Evolutionary conservation across 2,888 invertebrate species (phyloP), one percentile per base, ranked within the genome.

Genomic region (Pasiphila rectangulata): DNA sequence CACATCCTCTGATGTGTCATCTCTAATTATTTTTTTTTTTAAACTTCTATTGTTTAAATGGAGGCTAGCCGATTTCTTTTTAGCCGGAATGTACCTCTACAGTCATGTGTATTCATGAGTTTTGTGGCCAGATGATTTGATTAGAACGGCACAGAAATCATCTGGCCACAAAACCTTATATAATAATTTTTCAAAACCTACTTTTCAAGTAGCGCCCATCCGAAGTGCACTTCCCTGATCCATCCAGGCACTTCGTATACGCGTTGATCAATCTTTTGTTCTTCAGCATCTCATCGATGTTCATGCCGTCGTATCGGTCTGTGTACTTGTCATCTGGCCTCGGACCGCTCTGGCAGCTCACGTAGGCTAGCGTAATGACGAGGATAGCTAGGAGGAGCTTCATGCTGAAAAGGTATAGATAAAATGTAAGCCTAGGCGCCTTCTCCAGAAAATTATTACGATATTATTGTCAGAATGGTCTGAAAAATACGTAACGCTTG

Each of bases 161-260:
- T n/a, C n/a, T n/a, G n/a, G n/a, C n/a, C n/a, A n/a, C n/a, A n/a
- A n/a, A n/a, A n/a, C n/a, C n/a, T n/a, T n/a, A 7, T 27, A 4
- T 16, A 23, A 23, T 6, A 16, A 19, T 6, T 29, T 1, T n/a
- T 20, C 2, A 13, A 3, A 24, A 84, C 90, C 90, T 73, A 94
- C 94, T 87, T 86, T 92, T 94, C 0, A 95, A 81, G 70, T 93
- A 92, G 60, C 87, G 90, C 13, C 92, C 94, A 63, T 94, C 94
- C 9, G 93, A 87, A 0, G 94, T 93, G 68, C 95, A 95, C 20
- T 75, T 75, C 3, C 92, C 92, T 37, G 83, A 79, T 1, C 91
- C 91, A 54, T 94, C 79, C 48, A 94, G 75, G 61, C 95, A 95
- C 54, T 92, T 92, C 46, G 93, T 84, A 67, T 95, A 94, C 24